Percentiles rank a stretch among this genome's conserved stretches.
Evolutionary conservation across 2,888 invertebrate species (phyloP).

Genomic region (Lasiommata megera): DNA sequence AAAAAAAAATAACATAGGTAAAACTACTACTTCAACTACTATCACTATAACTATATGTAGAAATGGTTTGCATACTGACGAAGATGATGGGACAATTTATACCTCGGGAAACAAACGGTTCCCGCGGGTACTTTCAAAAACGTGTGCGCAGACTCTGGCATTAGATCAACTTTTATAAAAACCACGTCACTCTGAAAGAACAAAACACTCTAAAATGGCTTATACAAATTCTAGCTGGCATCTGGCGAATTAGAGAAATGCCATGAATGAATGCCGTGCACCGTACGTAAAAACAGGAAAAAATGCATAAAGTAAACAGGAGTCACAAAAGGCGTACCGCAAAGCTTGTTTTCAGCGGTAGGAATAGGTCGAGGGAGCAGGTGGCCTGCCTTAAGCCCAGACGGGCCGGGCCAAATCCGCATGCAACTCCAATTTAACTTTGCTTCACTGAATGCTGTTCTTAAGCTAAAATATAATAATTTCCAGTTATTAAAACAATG

Average conservation of each 20-base stretch:
- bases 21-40: no score
- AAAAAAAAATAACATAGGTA: no score
- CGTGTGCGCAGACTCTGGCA: no score
- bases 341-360: slow-evolving; percentile 70
- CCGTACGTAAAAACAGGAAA: slow-evolving; percentile 48
- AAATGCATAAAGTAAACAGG: slow-evolving; percentile 66
- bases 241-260: slow-evolving; percentile 37
- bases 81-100: no score
- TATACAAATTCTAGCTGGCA: slow-evolving; percentile 39
- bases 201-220: slow-evolving; percentile 28
- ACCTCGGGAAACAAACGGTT: no score
- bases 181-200: slow-evolving; percentile 31
- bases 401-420: slow-evolving; percentile 66
- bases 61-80: no score
- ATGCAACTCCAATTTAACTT: slow-evolving; percentile 78
- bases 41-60: no score
- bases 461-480: slow-evolving; percentile 55
- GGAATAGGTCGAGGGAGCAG: slow-evolving; percentile 53
- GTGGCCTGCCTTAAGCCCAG: slow-evolving; percentile 66
- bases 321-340: slow-evolving; percentile 63
- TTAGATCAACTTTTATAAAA: background rate
- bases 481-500: slow-evolving; percentile 33
- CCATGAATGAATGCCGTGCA: slow-evolving; percentile 38
- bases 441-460: slow-evolving; percentile 67
- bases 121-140: no score